These are phyloP conservation scores for Terrapene triunguis DNA, from an alignment of 2,113 vertebrate genomes.

Conservation along the genomic window DNA sequence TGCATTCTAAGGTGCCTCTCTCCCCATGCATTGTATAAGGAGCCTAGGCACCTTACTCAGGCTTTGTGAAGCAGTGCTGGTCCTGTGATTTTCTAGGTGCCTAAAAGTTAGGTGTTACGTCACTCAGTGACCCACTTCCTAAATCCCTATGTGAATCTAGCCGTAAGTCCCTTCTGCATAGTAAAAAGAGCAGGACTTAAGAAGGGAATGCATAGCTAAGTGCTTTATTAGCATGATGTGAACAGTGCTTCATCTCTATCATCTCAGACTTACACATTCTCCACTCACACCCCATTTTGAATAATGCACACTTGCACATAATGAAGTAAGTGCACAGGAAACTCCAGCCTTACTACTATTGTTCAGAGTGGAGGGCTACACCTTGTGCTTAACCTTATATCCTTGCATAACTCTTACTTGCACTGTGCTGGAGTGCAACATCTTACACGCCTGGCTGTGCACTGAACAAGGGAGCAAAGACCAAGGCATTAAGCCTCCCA, in stretches of 20 bases:
- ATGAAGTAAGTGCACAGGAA: not conserved
- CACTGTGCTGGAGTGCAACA: not conserved
- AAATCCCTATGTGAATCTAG: too few relatives aligned
- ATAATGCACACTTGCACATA: not conserved
- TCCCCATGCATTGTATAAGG: not conserved
- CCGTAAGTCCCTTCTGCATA: too few relatives aligned
- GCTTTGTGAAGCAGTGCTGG: not conserved
- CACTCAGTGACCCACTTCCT: too few relatives aligned
- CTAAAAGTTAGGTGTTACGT: too few relatives aligned
- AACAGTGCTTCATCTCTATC: too few relatives aligned
- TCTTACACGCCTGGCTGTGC: not conserved
- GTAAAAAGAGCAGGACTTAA: too few relatives aligned
- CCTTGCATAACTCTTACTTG: not conserved
- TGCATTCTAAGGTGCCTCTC: not conserved
- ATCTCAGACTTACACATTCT: too few relatives aligned
- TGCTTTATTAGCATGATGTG: too few relatives aligned
- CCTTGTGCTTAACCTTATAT: not conserved
- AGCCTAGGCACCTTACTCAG: not conserved
- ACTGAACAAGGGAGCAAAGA: not conserved
- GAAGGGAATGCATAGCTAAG: too few relatives aligned
- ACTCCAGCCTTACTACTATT: not conserved
- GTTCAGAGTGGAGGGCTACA: not conserved
- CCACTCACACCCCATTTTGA: not conserved
- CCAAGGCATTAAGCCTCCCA: not conserved
- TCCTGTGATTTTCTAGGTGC: too few relatives aligned